Evolutionary conservation across 1,140 invertebrate genomes (phyloP).

Genomic region (Olivierus martensii): DNA sequence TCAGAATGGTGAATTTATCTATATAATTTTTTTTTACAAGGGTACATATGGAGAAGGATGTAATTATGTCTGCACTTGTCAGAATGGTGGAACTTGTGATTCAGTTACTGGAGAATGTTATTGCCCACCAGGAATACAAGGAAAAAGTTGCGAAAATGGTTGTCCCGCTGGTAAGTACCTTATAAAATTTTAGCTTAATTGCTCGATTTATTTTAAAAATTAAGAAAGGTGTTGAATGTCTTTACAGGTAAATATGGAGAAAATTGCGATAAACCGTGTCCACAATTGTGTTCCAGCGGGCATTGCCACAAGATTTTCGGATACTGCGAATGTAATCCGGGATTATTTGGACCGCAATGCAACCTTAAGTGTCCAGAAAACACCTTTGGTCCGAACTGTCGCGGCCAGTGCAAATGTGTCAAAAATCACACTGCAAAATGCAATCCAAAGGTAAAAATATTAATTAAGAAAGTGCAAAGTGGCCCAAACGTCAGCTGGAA

Average conservation of each 20-base stretch:
- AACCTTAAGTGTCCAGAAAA: slow-evolving; percentile 29
- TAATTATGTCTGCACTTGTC: slow-evolving; percentile 70
- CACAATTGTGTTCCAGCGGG: slow-evolving; percentile 9
- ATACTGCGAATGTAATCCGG: slow-evolving; percentile 13
- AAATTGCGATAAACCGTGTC: slow-evolving; percentile 30
- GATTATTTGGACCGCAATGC: slow-evolving; percentile 14
- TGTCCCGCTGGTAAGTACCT: slow-evolving; percentile 9
- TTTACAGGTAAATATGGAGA: slow-evolving; percentile 9
- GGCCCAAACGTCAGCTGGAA: too few relatives aligned
- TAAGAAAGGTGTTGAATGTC: too few relatives aligned
- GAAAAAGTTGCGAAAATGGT: slow-evolving; percentile 61
- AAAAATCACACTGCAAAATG: slow-evolving; percentile 15
- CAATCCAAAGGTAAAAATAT: slow-evolving; percentile 12
- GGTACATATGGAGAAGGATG: slow-evolving; percentile 56
- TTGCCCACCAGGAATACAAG: slow-evolving; percentile 41
- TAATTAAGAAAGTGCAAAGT: too few relatives aligned
- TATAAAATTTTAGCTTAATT: too few relatives aligned
- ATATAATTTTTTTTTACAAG: slow-evolving; percentile 3
- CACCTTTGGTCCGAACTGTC: slow-evolving; percentile 41
- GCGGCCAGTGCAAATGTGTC: slow-evolving; percentile 62
- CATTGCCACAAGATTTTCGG: slow-evolving; percentile 12
- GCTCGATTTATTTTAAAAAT: background rate
- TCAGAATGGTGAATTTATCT: too few relatives aligned
- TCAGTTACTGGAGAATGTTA: slow-evolving; percentile 57
- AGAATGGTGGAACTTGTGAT: slow-evolving; percentile 78